A percentile compares a stretch with the other conserved stretches of the same genome.
These are phyloP conservation scores for Pteropus rufus DNA, from an alignment of 2,797 vertebrate species.

Conservation along the genomic window DNA sequence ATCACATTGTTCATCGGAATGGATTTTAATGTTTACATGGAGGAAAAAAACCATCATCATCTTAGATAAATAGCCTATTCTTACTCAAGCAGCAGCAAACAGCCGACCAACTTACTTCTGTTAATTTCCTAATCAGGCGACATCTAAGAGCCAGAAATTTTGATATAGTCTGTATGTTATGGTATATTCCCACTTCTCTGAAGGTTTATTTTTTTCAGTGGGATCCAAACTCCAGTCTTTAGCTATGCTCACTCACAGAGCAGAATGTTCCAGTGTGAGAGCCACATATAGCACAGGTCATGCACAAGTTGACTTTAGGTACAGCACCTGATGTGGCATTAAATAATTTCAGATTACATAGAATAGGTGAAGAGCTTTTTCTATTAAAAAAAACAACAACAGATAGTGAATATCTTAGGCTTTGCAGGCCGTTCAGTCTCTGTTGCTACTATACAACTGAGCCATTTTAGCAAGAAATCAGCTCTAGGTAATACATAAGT, in stretches of 20 bases:
- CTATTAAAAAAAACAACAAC: neutral
- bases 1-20: conserved; percentile 31
- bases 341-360: neutral
- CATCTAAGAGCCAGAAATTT: neutral
- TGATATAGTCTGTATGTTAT: neutral
- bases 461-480: neutral
- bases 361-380: neutral
- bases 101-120: neutral
- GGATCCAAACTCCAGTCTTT: neutral
- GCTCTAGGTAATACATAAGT: neutral
- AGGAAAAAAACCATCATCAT: neutral
- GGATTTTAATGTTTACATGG: conserved; percentile 33
- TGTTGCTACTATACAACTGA: neutral
- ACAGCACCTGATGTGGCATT: neutral
- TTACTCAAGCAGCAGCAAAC: neutral
- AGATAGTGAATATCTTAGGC: neutral
- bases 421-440: neutral
- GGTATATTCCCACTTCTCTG: neutral
- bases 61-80: neutral
- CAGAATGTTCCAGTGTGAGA: neutral
- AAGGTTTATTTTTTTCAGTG: neutral
- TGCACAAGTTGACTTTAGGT: neutral
- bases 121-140: neutral
- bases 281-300: neutral
- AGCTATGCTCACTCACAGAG: neutral